Conservation (phyloP, 2,113 vertebrate species). For the Tetrao urogallus region DNA sequence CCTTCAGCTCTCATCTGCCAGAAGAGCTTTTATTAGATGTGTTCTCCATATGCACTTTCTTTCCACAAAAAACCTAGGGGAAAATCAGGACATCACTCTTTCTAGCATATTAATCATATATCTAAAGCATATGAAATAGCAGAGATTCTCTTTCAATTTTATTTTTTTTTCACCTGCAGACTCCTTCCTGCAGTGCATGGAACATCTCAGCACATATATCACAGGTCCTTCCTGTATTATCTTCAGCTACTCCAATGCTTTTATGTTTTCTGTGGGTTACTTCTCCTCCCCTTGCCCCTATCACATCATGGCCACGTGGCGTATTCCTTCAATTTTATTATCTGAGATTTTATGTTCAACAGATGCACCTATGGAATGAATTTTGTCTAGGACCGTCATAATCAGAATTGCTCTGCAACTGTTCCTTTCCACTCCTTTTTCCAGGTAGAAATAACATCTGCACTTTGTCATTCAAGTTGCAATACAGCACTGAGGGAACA, state of each 20-base stretch:
- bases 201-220: neutral
- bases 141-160: neutral
- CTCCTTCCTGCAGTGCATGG: neutral
- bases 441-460: neutral
- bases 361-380: neutral
- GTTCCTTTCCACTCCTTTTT: neutral
- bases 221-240: rapidly evolving
- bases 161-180: neutral
- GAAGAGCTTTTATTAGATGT: neutral
- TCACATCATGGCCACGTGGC: neutral
- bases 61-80: neutral
- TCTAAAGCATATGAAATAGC: neutral
- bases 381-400: neutral
- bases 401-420: neutral
- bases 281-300: neutral
- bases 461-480: neutral
- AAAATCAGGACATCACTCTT: neutral
- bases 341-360: neutral
- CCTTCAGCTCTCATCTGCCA: neutral
- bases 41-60: neutral
- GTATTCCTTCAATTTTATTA: neutral
- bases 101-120: neutral
- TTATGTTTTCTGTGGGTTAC: neutral
- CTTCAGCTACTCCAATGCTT: neutral
- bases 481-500: rapidly evolving